Evolutionary conservation across 1,140 invertebrate species (phyloP), one percentile per base, ranked within the genome.

Genomic region (Notospermus geniculatus): DNA sequence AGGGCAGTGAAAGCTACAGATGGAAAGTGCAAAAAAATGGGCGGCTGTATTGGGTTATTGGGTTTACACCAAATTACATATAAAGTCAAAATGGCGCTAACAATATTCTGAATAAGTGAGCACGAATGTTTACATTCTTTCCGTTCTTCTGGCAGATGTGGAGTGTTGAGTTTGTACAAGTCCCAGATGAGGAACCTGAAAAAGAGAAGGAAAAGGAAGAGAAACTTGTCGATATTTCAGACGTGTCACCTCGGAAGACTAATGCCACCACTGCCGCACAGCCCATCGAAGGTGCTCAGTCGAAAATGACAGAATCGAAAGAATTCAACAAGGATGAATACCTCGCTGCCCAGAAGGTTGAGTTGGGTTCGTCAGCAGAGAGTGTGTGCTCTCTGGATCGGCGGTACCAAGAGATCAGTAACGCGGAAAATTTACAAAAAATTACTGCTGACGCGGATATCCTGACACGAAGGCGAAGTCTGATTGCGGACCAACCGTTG

Each of bases 141-240:
- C 4, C 32, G 15, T 36, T 36, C 32, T 36, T 29, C 28, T 57
- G 62, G 28, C 72, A 94, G 89, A 95, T 98, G 92, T 98, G 95
- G 93, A 95, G 92, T 7, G 86, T 96, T 62, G 93, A 95, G 77
- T 95, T 95, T 82, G 88, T 93, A 32, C 92, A 95, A 84, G 91
- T 94, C 59, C 90, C 91, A 54, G 86, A 87, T 59, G 87, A 90
- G 56, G 63, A 68, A 57, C 56, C 64, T 27, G 29, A 29, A 28
- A 57, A 63, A 23, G 36, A 25, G 11, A 62, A 62, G 60, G 63
- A 46, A 43, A 55, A 65, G 27, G 53, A 60, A 39, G 39, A 59
- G 45, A 17, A 56, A 15, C 32, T 36, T 36, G 32, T 36, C 5
- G 29, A 23, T 32, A 60, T 23, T n/a, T 17, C 50, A 56, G 53